Evolutionary conservation across 2,888 invertebrate genomes (phyloP).

Genomic region (Leptopterna dolabrata): DNA sequence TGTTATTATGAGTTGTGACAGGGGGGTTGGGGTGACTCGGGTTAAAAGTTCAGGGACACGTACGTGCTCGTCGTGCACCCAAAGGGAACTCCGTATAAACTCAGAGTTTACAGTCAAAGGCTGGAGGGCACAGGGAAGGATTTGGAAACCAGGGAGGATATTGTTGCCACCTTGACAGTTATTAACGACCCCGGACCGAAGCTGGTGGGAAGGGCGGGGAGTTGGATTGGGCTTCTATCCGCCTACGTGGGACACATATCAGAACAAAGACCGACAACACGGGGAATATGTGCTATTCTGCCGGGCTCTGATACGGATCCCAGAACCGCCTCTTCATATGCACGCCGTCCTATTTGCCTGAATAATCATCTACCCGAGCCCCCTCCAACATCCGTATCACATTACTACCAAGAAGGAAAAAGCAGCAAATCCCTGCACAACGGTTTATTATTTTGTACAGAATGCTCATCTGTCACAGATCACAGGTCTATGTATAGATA

Average conservation of each 20-base stretch:
- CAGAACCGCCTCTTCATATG: neutral
- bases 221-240: neutral
- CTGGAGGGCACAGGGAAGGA: neutral
- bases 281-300: neutral
- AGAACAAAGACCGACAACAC: constrained; percentile 10
- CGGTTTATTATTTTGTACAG: too few species aligned
- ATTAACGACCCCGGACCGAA: neutral
- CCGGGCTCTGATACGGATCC: neutral
- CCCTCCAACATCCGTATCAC: neutral
- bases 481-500: too few species aligned
- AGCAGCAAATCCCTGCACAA: too few species aligned
- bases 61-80: neutral
- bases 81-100: constrained; percentile 6
- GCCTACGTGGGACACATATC: constrained; percentile 17
- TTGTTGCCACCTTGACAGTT: constrained; percentile 38
- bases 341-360: neutral
- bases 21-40: neutral
- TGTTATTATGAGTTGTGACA: neutral
- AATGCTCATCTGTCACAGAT: too few species aligned
- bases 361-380: neutral
- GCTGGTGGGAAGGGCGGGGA: neutral
- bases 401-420: too few species aligned
- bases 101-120: constrained; percentile 18
- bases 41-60: constrained; percentile 23
- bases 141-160: neutral